Base-by-base conservation (phyloP, 2,113 vertebrate genomes). In the Mormyrus iriodes region DNA sequence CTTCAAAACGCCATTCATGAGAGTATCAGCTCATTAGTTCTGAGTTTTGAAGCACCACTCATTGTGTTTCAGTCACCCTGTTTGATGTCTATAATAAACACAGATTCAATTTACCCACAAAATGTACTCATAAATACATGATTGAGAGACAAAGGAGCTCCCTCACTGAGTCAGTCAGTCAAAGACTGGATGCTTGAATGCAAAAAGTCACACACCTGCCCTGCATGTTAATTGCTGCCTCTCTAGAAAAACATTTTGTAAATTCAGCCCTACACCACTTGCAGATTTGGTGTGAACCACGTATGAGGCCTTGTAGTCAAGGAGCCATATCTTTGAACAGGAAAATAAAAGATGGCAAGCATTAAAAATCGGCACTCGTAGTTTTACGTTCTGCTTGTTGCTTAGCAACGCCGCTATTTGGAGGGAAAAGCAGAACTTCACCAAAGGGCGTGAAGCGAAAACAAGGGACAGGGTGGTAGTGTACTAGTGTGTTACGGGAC, bases 401-500 rank as follows among this genome's bases (percentile, higher is more conserved):
- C 73, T 79, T 79, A 79, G 73, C 73, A 79, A 79, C 73, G 35
- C 35, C 39, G 73, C 35, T 19, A 42, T 79, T 69, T 19, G 35
- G 73, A 79, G 35, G 73, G 35, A 79, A 79, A 79, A 42, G 35
- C 73, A 42, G 73, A 15, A 42, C 13, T 42, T 35, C 15, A 15
- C 15, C 73, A n/a, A 82, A 42, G 46, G 12, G 76, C 24, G 27
- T 51, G 39, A 53, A 82, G 65, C 12, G 8, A 88, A 53, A 48
- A 79, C 8, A 9, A n/a, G 19, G 27, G 44, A 27, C 51, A 10
- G 17, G 46, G 48, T 10, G 44, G 27, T 13, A 69, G 3, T 35
- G 19, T 42, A 21, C 17, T 27, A 24, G 55, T 3, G 46, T 85
- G 58, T 86, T 27, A 82, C 19, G 65, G 42, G 42, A 96, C 98